Base-by-base conservation (phyloP, 2,888 invertebrate genomes). In the Lamproptera curius region DNA sequence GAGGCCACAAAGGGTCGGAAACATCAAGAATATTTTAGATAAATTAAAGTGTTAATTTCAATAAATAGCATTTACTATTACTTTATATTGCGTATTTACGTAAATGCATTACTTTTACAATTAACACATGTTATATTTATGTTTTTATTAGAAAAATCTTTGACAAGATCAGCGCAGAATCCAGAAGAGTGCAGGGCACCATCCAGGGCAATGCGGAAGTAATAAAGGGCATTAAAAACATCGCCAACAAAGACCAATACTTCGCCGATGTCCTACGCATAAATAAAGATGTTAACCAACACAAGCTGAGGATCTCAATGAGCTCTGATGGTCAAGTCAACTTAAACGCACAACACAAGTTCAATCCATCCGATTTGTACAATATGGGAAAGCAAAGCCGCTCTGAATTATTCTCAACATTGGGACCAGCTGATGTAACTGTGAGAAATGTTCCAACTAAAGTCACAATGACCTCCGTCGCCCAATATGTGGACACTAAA, bases 121-220 rank as follows among this genome's bases (percentile, higher is more conserved):
- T n/a, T n/a, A n/a, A n/a, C n/a, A n/a, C n/a, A n/a, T n/a, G n/a
- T n/a, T n/a, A n/a, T n/a, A n/a, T 11, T 46, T 41, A 36, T 16
- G 2, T 47, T 57, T 17, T 71, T 72, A n/a, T 3, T 72, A 90
- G 91, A 55, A 90, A 87, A 86, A 89, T 89, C 43, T 90, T 90
- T 59, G 88, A 89, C 59, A 90, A 90, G 67, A 63, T 90, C 57
- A 75, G 87, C 59, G 90, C 89, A 1, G 89, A 90, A 61, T 88
- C 90, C 0, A 72, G 90, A 13, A 65, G 88, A 26, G 63, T 80
- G 1, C 80, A 88, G 56, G 89, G 90, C 16, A 59, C 79, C 5
- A 63, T 80, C 1, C 77, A 78, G 53, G 90, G 89, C 16, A 88
- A 84, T 62, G 79, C 89, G 0, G 90, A 90, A 67, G 89, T 91